phyloP scores from a whole-genome alignment of 2,113 vertebrate species.

The Pardalotus punctatus region DNA sequence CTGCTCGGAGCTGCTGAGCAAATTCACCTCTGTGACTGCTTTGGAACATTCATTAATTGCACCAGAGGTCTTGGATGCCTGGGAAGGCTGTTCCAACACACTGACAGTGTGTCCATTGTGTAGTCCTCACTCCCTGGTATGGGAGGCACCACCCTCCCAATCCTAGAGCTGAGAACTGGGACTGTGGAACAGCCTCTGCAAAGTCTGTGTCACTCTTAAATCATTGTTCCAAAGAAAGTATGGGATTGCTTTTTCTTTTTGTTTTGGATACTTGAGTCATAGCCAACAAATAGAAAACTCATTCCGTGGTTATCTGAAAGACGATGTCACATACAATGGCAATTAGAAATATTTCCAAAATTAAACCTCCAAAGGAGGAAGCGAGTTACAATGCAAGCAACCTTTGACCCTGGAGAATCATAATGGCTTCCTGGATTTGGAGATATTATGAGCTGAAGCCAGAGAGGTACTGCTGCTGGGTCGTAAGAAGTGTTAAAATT shows the following conservation, averaged over 20 bases:
- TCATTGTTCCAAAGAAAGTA: conserved; percentile 57
- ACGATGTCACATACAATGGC: conserved; percentile 73
- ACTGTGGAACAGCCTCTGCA: neutral
- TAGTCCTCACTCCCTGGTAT: neutral
- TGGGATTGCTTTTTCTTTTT: neutral
- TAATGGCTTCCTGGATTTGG: conserved; percentile 80
- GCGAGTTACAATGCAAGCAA: conserved; percentile 89
- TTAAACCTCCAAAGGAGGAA: conserved; percentile 88
- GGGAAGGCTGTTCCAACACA: neutral
- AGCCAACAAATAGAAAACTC: conserved; percentile 68
- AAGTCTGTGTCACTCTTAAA: neutral
- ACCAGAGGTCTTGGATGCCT: neutral
- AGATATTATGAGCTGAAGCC: conserved; percentile 72
- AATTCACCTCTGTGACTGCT: neutral
- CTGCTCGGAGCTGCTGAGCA: neutral
- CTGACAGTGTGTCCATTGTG: neutral
- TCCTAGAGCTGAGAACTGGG: conserved; percentile 2
- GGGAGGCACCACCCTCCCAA: neutral
- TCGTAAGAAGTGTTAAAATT: conserved; percentile 85
- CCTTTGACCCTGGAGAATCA: conserved; percentile 87
- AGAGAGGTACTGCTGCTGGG: conserved; percentile 50
- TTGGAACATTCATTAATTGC: neutral
- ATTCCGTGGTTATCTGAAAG: conserved; percentile 69
- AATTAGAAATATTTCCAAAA: conserved; percentile 75
- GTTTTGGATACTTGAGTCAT: conserved; percentile 42